These are phyloP conservation scores for Lordiphosa mommai DNA, from an alignment of 1,140 invertebrate species.

Conservation along the genomic window DNA sequence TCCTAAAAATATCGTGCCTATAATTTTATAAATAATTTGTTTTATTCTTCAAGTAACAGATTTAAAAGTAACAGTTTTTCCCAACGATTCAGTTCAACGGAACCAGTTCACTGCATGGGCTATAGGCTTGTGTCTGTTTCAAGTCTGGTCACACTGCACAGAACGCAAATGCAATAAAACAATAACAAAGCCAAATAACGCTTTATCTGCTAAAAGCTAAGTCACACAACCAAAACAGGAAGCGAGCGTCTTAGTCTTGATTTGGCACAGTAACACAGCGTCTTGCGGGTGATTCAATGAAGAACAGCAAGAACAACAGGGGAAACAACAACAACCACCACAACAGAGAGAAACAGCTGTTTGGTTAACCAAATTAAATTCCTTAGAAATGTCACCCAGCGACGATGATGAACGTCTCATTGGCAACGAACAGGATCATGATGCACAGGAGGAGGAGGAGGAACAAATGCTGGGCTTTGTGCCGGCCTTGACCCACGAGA, in stretches of 20 bases:
- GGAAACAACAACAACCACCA: not conserved
- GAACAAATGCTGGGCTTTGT: constrained; percentile 39
- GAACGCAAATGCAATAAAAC: no score
- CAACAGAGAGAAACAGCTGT: not conserved
- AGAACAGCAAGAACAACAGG: not conserved
- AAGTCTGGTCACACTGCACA: no score
- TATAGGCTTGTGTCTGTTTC: no score
- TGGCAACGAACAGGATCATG: not conserved
- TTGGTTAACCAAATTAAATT: not conserved
- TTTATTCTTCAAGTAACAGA: no score
- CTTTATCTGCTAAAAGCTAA: no score
- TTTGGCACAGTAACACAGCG: not conserved
- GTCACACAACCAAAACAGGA: not conserved
- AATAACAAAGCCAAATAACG: no score
- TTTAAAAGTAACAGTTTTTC: no score
- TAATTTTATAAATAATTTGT: no score
- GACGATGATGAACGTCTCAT: constrained; percentile 20
- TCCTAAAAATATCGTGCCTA: no score
- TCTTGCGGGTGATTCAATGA: constrained; percentile 1
- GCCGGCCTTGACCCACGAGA: constrained; percentile 37
- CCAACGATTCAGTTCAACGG: no score
- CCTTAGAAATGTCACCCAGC: constrained; percentile 6
- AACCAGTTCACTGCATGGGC: no score
- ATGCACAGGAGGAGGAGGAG: constrained; percentile 9
- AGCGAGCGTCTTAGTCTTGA: not conserved